phyloP scores from a whole-genome alignment of 2,888 invertebrate genomes.

The Stomorhina lunata region DNA sequence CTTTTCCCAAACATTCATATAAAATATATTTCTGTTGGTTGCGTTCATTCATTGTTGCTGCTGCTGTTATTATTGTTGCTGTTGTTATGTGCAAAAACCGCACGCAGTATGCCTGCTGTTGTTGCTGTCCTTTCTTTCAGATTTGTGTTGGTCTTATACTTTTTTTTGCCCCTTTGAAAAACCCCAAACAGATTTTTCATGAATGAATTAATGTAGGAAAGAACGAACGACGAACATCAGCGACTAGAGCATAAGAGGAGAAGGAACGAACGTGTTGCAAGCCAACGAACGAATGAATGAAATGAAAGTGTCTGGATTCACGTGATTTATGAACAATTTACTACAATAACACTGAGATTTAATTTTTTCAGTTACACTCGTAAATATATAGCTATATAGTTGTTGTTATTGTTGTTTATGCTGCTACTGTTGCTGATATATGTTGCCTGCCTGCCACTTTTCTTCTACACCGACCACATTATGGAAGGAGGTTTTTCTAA shows the following conservation, averaged over 20 bases:
- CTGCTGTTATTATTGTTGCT: too few species aligned
- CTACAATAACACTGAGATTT: constrained; percentile 61
- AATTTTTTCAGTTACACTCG: background rate
- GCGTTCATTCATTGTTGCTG: constrained; percentile 38
- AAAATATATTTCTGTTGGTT: constrained; percentile 44
- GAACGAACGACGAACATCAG: constrained; percentile 30
- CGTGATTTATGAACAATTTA: constrained; percentile 65
- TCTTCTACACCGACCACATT: constrained; percentile 19
- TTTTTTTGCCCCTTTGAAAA: constrained; percentile 6
- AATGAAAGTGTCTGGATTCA: constrained; percentile 59
- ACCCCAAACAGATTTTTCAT: constrained; percentile 61
- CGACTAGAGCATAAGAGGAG: background rate
- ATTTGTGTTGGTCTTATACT: constrained; percentile 23
- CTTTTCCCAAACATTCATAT: background rate
- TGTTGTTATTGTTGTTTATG: constrained; percentile 8
- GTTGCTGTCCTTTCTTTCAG: constrained; percentile 46
- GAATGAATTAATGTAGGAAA: constrained; percentile 56
- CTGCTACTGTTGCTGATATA: background rate
- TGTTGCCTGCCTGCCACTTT: background rate
- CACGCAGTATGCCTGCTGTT: constrained; percentile 46
- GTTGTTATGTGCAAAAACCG: too few species aligned
- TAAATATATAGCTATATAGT: background rate
- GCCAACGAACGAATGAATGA: constrained; percentile 49
- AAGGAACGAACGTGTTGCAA: background rate
- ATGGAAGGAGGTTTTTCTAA: constrained; percentile 2